These are phyloP conservation scores for Synchiropus splendidus DNA, from an alignment of 2,113 vertebrate genomes.

Conservation along the genomic window DNA sequence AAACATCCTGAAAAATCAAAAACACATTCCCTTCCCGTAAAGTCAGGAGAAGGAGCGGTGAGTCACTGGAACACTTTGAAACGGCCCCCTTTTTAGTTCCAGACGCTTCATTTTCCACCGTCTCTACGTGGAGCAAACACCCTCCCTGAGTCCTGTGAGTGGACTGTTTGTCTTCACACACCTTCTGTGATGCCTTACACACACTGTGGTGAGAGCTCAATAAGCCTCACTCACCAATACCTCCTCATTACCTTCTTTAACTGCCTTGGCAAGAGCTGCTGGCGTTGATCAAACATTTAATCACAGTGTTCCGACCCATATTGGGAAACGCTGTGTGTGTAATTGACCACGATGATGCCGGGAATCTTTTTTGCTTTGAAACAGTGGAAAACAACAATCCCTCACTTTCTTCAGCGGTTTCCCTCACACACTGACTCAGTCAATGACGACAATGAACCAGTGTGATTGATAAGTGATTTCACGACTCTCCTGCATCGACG, in stretches of 20 bases:
- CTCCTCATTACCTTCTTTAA: not conserved
- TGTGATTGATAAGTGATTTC: too few species aligned
- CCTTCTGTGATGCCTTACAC: conserved; percentile 1
- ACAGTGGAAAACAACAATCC: conserved; percentile 16
- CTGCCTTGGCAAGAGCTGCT: not conserved
- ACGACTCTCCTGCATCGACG: too few species aligned
- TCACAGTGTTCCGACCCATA: conserved; percentile 8
- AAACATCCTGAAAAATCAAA: conserved; percentile 43
- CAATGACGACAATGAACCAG: too few species aligned
- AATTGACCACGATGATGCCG: conserved; percentile 10
- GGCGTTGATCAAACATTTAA: conserved; percentile 5
- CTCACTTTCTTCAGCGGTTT: conserved; percentile 25
- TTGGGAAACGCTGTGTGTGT: too few species aligned
- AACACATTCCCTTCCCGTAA: conserved; percentile 74
- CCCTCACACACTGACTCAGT: not conserved
- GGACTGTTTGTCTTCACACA: not conserved
- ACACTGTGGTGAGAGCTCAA: too few species aligned
- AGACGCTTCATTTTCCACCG: conserved; percentile 29
- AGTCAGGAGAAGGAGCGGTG: conserved; percentile 52
- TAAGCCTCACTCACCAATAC: too few species aligned
- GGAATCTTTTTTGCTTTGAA: conserved; percentile 32
- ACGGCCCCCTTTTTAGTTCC: conserved; percentile 33
- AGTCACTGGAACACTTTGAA: conserved; percentile 60
- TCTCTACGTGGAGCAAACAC: conserved; percentile 23
- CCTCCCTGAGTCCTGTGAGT: conserved; percentile 11